A percentile compares a stretch with the other conserved stretches of the same genome.
These are phyloP conservation scores for Ctenosaura bakeri DNA, from an alignment of 2,797 vertebrate species.

Conservation along the genomic window DNA sequence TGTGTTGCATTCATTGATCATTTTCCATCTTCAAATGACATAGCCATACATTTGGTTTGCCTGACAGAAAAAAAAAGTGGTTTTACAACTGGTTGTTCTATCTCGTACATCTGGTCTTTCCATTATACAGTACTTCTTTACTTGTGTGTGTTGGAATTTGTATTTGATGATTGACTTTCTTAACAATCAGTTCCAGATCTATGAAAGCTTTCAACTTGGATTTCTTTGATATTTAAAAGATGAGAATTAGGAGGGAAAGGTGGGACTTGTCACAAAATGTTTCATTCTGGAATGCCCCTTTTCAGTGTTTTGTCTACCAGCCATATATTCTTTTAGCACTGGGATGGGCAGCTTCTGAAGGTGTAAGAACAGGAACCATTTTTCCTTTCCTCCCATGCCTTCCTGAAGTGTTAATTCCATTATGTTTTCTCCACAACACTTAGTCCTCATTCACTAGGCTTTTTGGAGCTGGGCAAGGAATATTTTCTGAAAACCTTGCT, in stretches of 20 bases:
- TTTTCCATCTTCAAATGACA: conserved; percentile 50
- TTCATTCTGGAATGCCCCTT: too few relatives aligned
- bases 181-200: conserved; percentile 14
- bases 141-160: conserved; percentile 47
- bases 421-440: neutral
- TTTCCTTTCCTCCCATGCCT: too few relatives aligned
- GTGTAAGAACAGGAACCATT: too few relatives aligned
- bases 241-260: neutral
- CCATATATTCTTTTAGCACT: too few relatives aligned
- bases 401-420: neutral
- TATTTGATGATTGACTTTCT: conserved; percentile 4
- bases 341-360: too few relatives aligned
- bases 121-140: conserved; percentile 2
- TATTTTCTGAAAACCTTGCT: neutral
- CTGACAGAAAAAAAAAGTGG: conserved; percentile 56
- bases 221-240: neutral
- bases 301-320: too few relatives aligned
- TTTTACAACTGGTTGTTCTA: conserved; percentile 57
- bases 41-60: conserved; percentile 60
- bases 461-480: neutral
- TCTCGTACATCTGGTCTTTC: conserved; percentile 47
- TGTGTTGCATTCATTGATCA: conserved; percentile 56
- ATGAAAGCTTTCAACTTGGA: neutral
- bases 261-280: neutral
- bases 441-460: neutral